Evolutionary conservation across 2,797 vertebrate species (phyloP).

Genomic region (Benthosema pterotum): DNA sequence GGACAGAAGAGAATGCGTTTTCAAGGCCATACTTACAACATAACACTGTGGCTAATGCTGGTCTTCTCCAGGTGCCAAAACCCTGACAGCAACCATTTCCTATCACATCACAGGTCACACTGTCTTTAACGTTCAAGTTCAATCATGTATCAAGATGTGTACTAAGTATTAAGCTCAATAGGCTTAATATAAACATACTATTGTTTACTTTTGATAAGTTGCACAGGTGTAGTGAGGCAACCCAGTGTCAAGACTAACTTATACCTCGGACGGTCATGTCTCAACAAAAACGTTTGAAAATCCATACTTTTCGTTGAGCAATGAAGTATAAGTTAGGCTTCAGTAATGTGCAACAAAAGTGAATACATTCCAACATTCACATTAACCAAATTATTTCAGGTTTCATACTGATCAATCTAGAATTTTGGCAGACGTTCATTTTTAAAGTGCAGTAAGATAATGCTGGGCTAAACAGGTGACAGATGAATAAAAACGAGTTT

Average conservation of each 20-base stretch:
- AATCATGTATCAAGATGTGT: slow-evolving; percentile 27
- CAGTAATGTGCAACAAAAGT: slow-evolving; percentile 47
- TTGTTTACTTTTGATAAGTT: slow-evolving; percentile 28
- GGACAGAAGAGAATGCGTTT: slow-evolving; percentile 33
- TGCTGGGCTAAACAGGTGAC: slow-evolving; percentile 52
- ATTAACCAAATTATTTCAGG: slow-evolving; percentile 32
- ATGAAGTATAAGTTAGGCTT: background rate
- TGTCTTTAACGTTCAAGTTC: slow-evolving; percentile 42
- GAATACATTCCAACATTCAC: slow-evolving; percentile 53
- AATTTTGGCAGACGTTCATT: slow-evolving; percentile 66
- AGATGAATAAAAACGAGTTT: slow-evolving; percentile 27
- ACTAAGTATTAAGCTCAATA: slow-evolving; percentile 13
- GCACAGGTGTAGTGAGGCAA: slow-evolving; percentile 35
- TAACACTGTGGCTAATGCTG: slow-evolving; percentile 11
- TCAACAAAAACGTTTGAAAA: background rate
- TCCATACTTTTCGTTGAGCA: background rate
- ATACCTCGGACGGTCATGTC: no score
- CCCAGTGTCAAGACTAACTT: slow-evolving; percentile 15
- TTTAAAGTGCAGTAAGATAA: slow-evolving; percentile 76
- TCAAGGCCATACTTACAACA: slow-evolving; percentile 19
- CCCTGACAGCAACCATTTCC: background rate
- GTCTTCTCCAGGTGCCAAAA: no score
- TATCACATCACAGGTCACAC: slow-evolving; percentile 12
- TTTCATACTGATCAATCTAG: slow-evolving; percentile 36
- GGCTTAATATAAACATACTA: slow-evolving; percentile 28